Percentiles rank a stretch among this genome's conserved stretches.
Conservation (phyloP, 2,888 invertebrate genomes). For the Tachina fera region DNA sequence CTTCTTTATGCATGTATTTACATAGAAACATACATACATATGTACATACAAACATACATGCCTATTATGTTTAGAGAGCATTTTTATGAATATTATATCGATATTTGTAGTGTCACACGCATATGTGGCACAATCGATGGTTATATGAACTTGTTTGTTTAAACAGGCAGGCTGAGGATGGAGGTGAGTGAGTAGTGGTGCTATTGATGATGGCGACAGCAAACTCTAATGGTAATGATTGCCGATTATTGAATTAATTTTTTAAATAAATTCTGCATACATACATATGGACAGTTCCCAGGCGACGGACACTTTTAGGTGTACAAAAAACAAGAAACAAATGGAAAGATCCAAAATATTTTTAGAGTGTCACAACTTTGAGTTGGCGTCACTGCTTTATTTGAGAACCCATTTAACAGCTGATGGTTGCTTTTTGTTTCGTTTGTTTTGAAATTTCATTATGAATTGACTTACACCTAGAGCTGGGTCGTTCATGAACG, state of each 20-base stretch:
- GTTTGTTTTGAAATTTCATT: too few relatives aligned
- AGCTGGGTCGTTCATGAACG: too few relatives aligned
- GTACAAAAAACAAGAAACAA: too few relatives aligned
- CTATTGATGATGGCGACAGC: slow-evolving; percentile 20
- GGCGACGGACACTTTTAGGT: too few relatives aligned
- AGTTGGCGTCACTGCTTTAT: too few relatives aligned
- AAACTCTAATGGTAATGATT: slow-evolving; percentile 32
- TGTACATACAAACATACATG: neutral
- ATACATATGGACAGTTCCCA: too few relatives aligned
- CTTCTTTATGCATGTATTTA: neutral
- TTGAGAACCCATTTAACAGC: too few relatives aligned
- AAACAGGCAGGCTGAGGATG: neutral
- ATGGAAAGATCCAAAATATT: too few relatives aligned
- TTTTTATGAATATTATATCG: slow-evolving; percentile 43
- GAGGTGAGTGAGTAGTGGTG: neutral
- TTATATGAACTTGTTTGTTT: neutral
- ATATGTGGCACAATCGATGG: slow-evolving; percentile 24
- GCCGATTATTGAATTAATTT: slow-evolving; percentile 45
- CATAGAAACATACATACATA: neutral
- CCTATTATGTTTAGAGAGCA: neutral
- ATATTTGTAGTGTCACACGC: slow-evolving; percentile 59
- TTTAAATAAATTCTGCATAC: neutral
- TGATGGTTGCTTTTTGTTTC: too few relatives aligned
- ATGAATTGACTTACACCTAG: too few relatives aligned
- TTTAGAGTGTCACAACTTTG: too few relatives aligned